A percentile compares a stretch with the other conserved stretches of the same genome.
Conservation (phyloP, 2,888 invertebrate genomes). For the Lottia scabra region DNA sequence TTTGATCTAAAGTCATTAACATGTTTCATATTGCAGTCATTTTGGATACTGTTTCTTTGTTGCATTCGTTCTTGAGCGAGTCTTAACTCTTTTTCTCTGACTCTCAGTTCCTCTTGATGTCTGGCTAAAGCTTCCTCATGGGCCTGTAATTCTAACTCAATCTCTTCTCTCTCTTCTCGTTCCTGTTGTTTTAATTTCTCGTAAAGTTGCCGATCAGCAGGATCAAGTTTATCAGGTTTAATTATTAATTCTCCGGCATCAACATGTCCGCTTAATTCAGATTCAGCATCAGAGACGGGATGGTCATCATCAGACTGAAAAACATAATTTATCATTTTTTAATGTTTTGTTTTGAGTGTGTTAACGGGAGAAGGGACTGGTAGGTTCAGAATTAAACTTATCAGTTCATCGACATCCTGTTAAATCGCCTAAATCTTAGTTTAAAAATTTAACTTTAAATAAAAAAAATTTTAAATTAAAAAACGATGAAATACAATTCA, state of each 20-base stretch:
- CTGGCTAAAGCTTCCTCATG: constrained; percentile 61
- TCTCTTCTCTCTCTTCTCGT: constrained; percentile 67
- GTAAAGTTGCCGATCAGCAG: constrained; percentile 61
- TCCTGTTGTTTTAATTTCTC: constrained; percentile 68
- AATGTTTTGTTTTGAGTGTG: neutral
- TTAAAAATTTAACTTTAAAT: too few species aligned
- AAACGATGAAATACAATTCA: too few species aligned
- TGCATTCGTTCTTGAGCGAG: constrained; percentile 40
- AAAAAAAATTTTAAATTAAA: too few species aligned
- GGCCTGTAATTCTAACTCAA: constrained; percentile 68
- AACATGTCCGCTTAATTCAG: constrained; percentile 49
- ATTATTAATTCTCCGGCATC: constrained; percentile 39
- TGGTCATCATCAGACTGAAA: constrained; percentile 63
- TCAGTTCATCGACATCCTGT: too few species aligned
- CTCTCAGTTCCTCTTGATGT: constrained; percentile 55
- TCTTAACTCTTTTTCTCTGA: constrained; percentile 52
- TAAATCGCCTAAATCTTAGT: too few species aligned
- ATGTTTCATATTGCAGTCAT: neutral
- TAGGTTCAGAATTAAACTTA: too few species aligned
- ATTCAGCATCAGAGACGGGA: constrained; percentile 46
- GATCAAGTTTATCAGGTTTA: constrained; percentile 59
- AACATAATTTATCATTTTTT: neutral
- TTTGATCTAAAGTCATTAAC: neutral
- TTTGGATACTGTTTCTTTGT: constrained; percentile 18
- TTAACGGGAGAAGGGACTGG: too few species aligned